Conservation (phyloP, 2,113 vertebrate genomes). For the Lasiurus cinereus region DNA sequence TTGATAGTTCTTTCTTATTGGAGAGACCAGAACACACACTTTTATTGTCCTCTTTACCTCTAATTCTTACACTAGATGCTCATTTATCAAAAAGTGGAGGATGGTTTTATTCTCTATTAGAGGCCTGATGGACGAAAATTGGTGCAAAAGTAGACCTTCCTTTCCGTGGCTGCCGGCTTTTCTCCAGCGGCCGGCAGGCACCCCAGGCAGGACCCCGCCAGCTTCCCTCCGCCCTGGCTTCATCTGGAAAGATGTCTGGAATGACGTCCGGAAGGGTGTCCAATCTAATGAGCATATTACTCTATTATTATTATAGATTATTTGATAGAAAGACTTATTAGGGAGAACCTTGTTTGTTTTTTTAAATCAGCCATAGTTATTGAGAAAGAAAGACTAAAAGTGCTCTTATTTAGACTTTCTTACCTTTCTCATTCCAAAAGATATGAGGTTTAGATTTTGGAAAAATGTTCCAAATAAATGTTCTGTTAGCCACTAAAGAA, state of each 20-base stretch:
- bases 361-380: neutral
- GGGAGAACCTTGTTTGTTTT: neutral
- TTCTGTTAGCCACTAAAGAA: neutral
- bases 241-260: too few relatives aligned
- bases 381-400: neutral
- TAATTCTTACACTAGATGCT: neutral
- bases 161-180: too few relatives aligned
- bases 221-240: too few relatives aligned
- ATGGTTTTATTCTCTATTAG: neutral
- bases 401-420: neutral
- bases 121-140: too few relatives aligned
- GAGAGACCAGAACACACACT: rapidly evolving
- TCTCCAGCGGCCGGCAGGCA: too few relatives aligned
- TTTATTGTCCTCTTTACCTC: neutral
- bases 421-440: neutral
- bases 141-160: too few relatives aligned
- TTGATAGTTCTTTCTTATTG: neutral
- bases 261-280: too few relatives aligned
- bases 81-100: slow-evolving; percentile 32
- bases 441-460: neutral
- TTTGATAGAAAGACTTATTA: neutral
- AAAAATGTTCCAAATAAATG: neutral
- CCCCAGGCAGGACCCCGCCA: too few relatives aligned
- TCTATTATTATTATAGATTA: neutral
- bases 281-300: too few relatives aligned